These are phyloP conservation scores for Ptyas mucosa DNA, from an alignment of 2,113 vertebrate genomes.

Conservation along the genomic window DNA sequence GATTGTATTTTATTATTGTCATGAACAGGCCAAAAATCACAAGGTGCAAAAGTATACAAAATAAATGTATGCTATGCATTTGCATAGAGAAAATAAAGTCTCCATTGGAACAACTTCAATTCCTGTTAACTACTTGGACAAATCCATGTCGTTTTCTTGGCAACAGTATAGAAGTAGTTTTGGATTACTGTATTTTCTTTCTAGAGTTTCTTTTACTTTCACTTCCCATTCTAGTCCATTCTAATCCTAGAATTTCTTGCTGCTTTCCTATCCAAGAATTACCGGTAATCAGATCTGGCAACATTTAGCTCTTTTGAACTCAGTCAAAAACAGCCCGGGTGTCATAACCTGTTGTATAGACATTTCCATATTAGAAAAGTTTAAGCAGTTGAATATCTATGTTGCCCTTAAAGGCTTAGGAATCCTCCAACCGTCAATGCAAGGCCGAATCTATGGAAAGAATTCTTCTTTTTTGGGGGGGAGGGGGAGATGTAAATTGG, in stretches of 20 bases:
- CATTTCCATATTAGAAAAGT: not conserved
- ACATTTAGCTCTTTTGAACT: not conserved
- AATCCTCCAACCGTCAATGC: not conserved
- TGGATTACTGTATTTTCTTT: not conserved
- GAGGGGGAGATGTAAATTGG: not conserved
- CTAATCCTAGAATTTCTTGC: not conserved
- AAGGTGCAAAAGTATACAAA: not conserved
- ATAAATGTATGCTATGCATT: not conserved
- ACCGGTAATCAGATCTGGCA: not conserved
- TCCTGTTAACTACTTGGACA: not conserved
- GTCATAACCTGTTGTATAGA: not conserved
- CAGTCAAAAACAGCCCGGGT: not conserved
- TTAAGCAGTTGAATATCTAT: not conserved
- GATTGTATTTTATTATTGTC: not conserved
- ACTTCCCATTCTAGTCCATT: not conserved
- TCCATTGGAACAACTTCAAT: not conserved
- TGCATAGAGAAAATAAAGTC: not conserved
- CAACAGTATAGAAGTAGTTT: not conserved
- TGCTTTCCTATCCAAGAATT: not conserved
- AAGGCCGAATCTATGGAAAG: not conserved
- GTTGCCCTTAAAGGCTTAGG: not conserved
- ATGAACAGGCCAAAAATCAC: not conserved
- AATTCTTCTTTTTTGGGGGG: not conserved
- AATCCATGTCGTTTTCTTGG: not conserved
- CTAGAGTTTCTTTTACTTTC: not conserved